A percentile compares a stretch with the other conserved stretches of the same genome.
Evolutionary conservation across 2,797 vertebrate genomes (phyloP).

Genomic region (Lates japonicus): DNA sequence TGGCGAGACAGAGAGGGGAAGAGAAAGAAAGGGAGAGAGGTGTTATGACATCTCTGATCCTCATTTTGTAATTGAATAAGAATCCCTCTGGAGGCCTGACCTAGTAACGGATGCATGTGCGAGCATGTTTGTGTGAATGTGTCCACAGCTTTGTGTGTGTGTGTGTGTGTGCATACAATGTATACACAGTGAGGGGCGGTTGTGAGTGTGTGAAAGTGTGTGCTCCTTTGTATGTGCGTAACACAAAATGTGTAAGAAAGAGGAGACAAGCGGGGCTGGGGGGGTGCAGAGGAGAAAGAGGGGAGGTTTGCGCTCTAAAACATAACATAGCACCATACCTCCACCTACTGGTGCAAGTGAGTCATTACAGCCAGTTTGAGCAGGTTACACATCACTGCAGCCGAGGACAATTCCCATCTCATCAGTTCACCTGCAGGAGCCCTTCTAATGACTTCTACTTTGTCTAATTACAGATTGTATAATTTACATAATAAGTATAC

Average conservation of each 20-base stretch:
- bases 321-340: conserved; percentile 65
- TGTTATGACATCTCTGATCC: conserved; percentile 80
- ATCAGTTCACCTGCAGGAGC: conserved; percentile 81
- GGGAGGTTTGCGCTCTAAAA: neutral
- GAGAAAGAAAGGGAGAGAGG: conserved; percentile 35
- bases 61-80: conserved; percentile 84
- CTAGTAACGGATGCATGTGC: conserved; percentile 58
- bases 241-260: conserved; percentile 51
- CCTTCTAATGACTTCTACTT: conserved; percentile 74
- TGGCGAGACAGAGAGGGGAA: conserved; percentile 31
- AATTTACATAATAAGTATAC: conserved; percentile 79
- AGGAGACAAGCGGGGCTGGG: conserved; percentile 13
- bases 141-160: conserved; percentile 10
- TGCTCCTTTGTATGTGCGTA: conserved; percentile 32
- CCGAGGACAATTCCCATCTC: conserved; percentile 72
- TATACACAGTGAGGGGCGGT: conserved; percentile 22
- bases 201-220: conserved; percentile 36
- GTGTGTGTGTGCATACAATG: conserved; percentile 29
- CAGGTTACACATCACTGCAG: conserved; percentile 52
- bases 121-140: conserved; percentile 27
- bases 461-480: conserved; percentile 78
- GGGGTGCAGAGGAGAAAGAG: conserved; percentile 17
- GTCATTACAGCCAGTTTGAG: conserved; percentile 53
- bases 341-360: conserved; percentile 72
- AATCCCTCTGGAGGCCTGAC: conserved; percentile 80